These are phyloP conservation scores for Clanis bilineata DNA, from an alignment of 2,888 invertebrate genomes.

Conservation along the genomic window DNA sequence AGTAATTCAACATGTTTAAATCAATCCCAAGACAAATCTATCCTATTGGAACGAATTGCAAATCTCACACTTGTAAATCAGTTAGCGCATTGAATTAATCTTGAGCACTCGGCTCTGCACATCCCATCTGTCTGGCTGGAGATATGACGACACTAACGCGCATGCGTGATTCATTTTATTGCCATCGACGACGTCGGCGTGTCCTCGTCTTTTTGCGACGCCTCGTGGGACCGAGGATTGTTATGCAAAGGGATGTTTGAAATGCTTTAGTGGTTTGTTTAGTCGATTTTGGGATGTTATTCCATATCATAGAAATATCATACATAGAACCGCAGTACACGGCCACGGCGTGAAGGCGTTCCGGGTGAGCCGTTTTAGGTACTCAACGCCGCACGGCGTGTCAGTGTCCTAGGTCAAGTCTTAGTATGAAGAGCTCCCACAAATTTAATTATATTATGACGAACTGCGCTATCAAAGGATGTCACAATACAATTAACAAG, in stretches of 20 bases:
- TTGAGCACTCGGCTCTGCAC: neutral
- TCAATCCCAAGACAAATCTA: neutral
- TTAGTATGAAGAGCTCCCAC: no score
- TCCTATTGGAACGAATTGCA: neutral
- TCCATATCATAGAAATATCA: no score
- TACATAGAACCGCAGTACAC: no score
- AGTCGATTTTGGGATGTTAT: no score
- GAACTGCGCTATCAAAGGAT: no score
- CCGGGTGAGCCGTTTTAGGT: no score
- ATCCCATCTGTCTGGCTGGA: neutral
- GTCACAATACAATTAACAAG: no score
- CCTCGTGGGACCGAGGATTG: neutral
- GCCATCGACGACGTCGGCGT: neutral
- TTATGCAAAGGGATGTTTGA: neutral
- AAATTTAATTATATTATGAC: no score
- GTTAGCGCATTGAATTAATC: conserved; percentile 9
- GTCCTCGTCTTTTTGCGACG: conserved; percentile 2
- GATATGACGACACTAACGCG: conserved; percentile 12
- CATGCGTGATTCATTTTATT: conserved; percentile 9
- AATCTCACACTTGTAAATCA: conserved; percentile 6
- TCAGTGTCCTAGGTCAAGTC: no score
- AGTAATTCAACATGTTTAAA: no score
- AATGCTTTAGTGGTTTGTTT: neutral
- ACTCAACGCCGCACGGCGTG: no score
- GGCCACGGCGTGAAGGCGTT: no score